These are phyloP conservation scores for Bombus terrestris DNA, from an alignment of 1,140 invertebrate species.

Conservation along the genomic window DNA sequence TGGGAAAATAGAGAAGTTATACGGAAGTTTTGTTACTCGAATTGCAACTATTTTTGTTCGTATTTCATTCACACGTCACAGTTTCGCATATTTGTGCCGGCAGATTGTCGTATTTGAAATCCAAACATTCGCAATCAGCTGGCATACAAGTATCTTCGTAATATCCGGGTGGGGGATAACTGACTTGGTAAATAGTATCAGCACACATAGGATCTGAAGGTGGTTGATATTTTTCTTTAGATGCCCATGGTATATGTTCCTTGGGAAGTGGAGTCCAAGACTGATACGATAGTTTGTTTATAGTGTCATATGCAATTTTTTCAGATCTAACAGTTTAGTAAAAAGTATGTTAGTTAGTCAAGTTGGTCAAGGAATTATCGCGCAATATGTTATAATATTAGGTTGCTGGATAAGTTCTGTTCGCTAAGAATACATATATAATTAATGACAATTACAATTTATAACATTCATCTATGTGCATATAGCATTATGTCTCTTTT, in stretches of 20 bases:
- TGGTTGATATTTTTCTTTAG: slow-evolving; percentile 74
- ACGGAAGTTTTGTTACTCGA: not conserved
- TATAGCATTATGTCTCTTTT: not conserved
- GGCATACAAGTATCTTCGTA: slow-evolving; percentile 71
- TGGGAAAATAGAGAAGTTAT: not conserved
- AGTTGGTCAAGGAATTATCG: not conserved
- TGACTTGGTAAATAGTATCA: slow-evolving; percentile 81
- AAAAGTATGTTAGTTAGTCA: not conserved
- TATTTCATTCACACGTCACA: not conserved
- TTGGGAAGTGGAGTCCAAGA: slow-evolving; percentile 78
- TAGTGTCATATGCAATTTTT: slow-evolving; percentile 84
- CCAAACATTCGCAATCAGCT: not conserved
- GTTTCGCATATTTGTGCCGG: not conserved
- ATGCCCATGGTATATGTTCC: slow-evolving; percentile 79
- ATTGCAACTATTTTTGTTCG: not conserved
- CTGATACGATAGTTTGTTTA: slow-evolving; percentile 84
- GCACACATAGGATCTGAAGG: slow-evolving; percentile 78
- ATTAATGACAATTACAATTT: not conserved
- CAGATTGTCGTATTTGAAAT: not conserved
- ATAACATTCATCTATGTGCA: not conserved
- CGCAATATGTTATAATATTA: not conserved
- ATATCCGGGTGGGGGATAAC: slow-evolving; percentile 81
- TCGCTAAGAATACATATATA: not conserved
- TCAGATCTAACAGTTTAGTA: slow-evolving; percentile 58
- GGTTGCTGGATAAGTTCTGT: not conserved